Evolutionary conservation across 2,888 invertebrate species (phyloP).

Genomic region (Rotaria macrura): DNA sequence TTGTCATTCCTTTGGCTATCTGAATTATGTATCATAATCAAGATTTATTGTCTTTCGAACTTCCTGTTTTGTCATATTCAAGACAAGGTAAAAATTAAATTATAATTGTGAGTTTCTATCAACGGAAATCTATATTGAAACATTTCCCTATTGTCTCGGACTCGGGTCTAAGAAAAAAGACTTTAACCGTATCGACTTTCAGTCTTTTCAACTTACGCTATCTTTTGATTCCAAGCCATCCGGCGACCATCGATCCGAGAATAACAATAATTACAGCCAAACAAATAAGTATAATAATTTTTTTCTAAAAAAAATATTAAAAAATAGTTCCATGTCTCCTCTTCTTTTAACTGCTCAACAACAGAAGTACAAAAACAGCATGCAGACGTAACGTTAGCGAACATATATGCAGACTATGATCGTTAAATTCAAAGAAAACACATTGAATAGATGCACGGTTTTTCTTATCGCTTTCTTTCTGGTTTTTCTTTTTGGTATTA

Average conservation of each 20-base stretch:
- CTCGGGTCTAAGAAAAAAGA: neutral
- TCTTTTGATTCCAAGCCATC: conserved; percentile 32
- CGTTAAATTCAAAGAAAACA: neutral
- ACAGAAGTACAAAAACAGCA: neutral
- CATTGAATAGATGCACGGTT: neutral
- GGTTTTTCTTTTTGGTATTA: too few relatives aligned
- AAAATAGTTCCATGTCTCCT: neutral
- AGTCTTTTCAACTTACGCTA: neutral
- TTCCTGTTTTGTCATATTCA: neutral
- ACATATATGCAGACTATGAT: neutral
- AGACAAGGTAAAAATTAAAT: neutral
- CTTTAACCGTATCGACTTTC: neutral
- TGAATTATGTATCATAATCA: neutral
- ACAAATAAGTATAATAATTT: conserved; percentile 33
- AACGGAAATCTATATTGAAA: neutral
- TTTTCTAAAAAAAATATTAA: conserved; percentile 29
- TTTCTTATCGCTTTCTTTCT: neutral
- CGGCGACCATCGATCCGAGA: conserved; percentile 27
- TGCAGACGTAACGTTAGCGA: neutral
- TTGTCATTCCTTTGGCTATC: neutral
- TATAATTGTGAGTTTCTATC: neutral
- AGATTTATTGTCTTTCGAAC: neutral
- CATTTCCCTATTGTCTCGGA: neutral
- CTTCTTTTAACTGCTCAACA: too few relatives aligned
- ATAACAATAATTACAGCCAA: conserved; percentile 28